Evolutionary conservation across 1,140 invertebrate species (phyloP).

Genomic region (Drosophila varians): DNA sequence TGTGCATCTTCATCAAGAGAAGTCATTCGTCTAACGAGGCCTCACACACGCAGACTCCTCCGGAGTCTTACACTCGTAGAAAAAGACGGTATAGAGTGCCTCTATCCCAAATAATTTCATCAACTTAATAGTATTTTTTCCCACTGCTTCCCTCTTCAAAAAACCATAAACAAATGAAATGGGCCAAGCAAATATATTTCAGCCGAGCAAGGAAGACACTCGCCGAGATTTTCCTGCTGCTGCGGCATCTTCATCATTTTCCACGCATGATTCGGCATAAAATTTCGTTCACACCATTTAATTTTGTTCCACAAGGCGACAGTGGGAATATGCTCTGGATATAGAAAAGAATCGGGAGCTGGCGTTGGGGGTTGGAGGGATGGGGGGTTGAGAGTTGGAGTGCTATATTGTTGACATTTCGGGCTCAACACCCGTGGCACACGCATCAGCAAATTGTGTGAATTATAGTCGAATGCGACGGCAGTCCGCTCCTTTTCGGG

Average conservation of each 20-base stretch:
- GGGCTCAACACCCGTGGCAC: conserved; percentile 57
- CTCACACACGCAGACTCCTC: conserved; percentile 4
- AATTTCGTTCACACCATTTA: conserved; percentile 81
- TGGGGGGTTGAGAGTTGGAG: too few species aligned
- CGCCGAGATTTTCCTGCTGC: conserved; percentile 2
- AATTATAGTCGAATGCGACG: conserved; percentile 69
- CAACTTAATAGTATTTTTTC: conserved; percentile 18
- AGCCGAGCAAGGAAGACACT: conserved; percentile 48
- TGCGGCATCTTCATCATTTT: conserved; percentile 75
- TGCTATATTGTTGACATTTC: conserved; percentile 74
- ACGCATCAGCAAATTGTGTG: conserved; percentile 68
- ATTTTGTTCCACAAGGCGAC: conserved; percentile 45
- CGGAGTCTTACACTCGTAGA: not conserved
- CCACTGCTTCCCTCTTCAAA: conserved; percentile 13
- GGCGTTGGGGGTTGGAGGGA: too few species aligned
- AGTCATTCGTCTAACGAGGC: conserved; percentile 27
- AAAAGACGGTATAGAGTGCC: too few species aligned
- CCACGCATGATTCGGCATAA: conserved; percentile 81
- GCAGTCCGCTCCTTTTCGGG: conserved; percentile 8
- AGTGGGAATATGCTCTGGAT: conserved; percentile 21
- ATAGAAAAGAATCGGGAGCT: conserved; percentile 13
- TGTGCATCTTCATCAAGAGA: conserved; percentile 63
- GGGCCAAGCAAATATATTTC: conserved; percentile 64
- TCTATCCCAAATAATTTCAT: not conserved
- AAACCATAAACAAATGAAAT: conserved; percentile 70